These are phyloP conservation scores for Sericinus montela DNA, from an alignment of 2,888 invertebrate species.

Conservation along the genomic window DNA sequence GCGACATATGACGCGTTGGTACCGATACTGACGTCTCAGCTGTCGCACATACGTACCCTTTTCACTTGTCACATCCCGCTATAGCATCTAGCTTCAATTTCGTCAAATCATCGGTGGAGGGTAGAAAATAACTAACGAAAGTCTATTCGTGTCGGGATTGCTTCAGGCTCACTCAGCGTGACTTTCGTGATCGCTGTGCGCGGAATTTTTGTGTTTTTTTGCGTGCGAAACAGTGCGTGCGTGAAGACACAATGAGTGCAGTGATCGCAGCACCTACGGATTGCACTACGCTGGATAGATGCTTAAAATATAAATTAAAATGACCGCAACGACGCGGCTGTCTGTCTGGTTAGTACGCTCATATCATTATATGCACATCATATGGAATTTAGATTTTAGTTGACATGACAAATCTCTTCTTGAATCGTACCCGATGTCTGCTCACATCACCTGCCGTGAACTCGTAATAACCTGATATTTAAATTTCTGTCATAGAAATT, in stretches of 20 bases:
- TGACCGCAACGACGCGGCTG: background rate
- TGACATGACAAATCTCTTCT: too few species aligned
- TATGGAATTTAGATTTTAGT: too few species aligned
- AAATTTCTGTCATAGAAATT: too few species aligned
- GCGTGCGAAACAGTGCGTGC: slow-evolving; percentile 3
- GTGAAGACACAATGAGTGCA: slow-evolving; percentile 11
- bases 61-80: background rate
- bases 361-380: background rate
- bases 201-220: slow-evolving; percentile 4
- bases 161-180: slow-evolving; percentile 9
- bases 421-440: too few species aligned
- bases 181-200: slow-evolving; percentile 2
- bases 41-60: slow-evolving; percentile 21
- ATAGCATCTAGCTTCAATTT: background rate
- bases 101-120: background rate
- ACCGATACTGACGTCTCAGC: slow-evolving; percentile 41
- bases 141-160: background rate
- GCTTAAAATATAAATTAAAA: background rate
- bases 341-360: background rate
- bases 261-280: slow-evolving; percentile 1
- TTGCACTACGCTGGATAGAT: background rate
- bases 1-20: slow-evolving; percentile 67
- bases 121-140: background rate
- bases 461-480: too few species aligned
- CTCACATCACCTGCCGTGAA: too few species aligned